Base-by-base conservation (phyloP, 2,888 invertebrate species). In the Branchipolynoe longqiensis region DNA sequence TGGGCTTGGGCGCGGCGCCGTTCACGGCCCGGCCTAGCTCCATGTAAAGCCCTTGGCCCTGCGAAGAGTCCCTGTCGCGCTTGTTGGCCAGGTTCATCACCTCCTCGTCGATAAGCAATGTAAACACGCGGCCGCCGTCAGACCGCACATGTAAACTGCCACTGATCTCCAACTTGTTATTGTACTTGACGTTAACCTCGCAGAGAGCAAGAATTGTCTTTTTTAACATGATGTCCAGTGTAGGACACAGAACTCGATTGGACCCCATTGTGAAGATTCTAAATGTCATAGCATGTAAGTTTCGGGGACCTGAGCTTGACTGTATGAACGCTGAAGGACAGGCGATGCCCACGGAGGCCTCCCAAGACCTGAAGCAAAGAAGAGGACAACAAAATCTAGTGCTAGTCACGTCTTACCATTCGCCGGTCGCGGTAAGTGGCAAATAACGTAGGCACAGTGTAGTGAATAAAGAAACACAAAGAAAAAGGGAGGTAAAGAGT, bases 181-280 rank as follows among this genome's bases (percentile, higher is more conserved):
- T 88, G 54, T 86, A 89, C 33, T 86, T 87, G 48, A 89, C 87
- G 83, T 89, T 89, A 28, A 89, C 88, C 62, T 89, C 89, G 54
- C 89, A 89, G n/a, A 89, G 86, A 25, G 89, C 89, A 69, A 88
- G 88, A 58, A 89, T 88, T 22, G 89, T 89, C 58, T 88, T 87
- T 22, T 87, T 87, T 33, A 89, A 85, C 84, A 89, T 89, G 3
- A 86, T 83, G 48, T 86, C 89, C 33, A 89, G 84, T 31, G 88
- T 87, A 8, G 88, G 88, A 83, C 88, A 89, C 33, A 88, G 58
- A 40, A 89, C 84, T 74, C 59, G 78, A 78, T 78, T 78, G 18
- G 78, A 78, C 33, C 78, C 78, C 78, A 78, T 78, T 41, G 78
- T 78, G 28, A 78, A 78, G 78, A 78, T 78, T 78, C 78, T 78